Conservation (phyloP, 2,888 invertebrate species). For the Cataglyphis altisquamis region DNA sequence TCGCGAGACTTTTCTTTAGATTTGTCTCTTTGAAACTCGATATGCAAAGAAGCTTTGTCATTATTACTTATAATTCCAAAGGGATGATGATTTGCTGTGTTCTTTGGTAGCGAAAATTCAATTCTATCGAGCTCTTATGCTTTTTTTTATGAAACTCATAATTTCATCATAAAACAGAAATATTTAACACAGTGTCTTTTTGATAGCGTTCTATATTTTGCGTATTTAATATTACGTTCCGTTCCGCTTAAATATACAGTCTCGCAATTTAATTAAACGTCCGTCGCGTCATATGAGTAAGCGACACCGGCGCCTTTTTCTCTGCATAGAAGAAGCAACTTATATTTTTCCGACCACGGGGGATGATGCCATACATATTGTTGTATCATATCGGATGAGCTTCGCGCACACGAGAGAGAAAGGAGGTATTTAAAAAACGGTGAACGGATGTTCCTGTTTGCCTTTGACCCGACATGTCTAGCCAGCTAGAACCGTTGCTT, state of each 20-base stretch:
- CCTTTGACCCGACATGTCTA: slow-evolving; percentile 55
- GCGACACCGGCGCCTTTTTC: neutral
- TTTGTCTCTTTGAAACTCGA: neutral
- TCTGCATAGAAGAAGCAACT: slow-evolving; percentile 1
- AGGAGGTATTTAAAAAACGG: slow-evolving; percentile 39
- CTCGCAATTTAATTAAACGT: slow-evolving; percentile 41
- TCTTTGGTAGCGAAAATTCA: neutral
- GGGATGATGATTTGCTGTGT: neutral
- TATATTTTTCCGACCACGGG: neutral
- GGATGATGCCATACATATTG: slow-evolving; percentile 9
- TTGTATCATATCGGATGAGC: neutral
- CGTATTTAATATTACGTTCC: slow-evolving; percentile 6
- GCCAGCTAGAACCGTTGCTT: slow-evolving; percentile 47
- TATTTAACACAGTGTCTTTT: slow-evolving; percentile 11
- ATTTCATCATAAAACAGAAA: neutral
- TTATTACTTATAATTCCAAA: neutral
- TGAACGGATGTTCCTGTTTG: slow-evolving; percentile 18
- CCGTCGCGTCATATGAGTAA: slow-evolving; percentile 10
- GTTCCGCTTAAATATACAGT: neutral
- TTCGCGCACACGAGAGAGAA: neutral
- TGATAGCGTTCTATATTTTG: slow-evolving; percentile 6
- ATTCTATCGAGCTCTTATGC: neutral
- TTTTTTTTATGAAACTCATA: neutral
- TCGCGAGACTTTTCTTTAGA: neutral
- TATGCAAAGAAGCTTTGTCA: neutral